Base-by-base conservation (phyloP, 1,140 invertebrate genomes). In the Bombus superbus region DNA sequence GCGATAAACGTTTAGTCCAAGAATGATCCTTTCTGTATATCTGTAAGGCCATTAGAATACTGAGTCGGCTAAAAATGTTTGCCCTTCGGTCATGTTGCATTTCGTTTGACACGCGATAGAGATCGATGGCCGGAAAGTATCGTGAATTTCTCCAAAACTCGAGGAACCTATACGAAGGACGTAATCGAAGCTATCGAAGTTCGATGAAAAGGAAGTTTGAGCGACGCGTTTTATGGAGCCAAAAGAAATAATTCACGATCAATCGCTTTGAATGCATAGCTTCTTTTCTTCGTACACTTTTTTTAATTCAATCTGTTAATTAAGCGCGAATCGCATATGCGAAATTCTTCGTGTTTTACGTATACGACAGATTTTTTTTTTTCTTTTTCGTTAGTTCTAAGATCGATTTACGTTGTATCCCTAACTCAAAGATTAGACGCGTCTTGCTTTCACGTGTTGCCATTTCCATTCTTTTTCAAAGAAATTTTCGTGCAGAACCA, bases 1-100 rank as follows among this genome's bases (percentile, higher is more conserved):
- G 64, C 80, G 86, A 90, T 86, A 88, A 86, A 90, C 81, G 77
- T 74, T 53, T 69, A 71, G 76, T 77, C 75, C 22, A 80, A 85
- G 78, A 87, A 85, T 40, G 87, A 86, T 79, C 82, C 35, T 40
- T 80, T 40, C 75, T 47, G 0, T 18, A 69, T 62, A 40, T 40
- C 22, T 10, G 28, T 38, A 35, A 25, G 57, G 77, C 44, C 18
- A 35, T 40, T 25, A 11, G 76, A 44, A 69, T 83, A 89, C 83
- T 35, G 47, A 66, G 15, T 40, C 38, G 74, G 44, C 18, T 38
- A n/a, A 47, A 35, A 28, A n/a, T 44, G 5, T 71, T 83, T 44
- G n/a, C 71, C 35, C 25, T 38, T 32, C 42, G 59, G 28, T 53
- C 59, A 15, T 28, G 11, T 15, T 62, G 25, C 28, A 11, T 62